A percentile compares a stretch with the other conserved stretches of the same genome.
These are phyloP conservation scores for Pollenia griseotomentosa DNA, from an alignment of 2,888 invertebrate genomes.

Conservation along the genomic window DNA sequence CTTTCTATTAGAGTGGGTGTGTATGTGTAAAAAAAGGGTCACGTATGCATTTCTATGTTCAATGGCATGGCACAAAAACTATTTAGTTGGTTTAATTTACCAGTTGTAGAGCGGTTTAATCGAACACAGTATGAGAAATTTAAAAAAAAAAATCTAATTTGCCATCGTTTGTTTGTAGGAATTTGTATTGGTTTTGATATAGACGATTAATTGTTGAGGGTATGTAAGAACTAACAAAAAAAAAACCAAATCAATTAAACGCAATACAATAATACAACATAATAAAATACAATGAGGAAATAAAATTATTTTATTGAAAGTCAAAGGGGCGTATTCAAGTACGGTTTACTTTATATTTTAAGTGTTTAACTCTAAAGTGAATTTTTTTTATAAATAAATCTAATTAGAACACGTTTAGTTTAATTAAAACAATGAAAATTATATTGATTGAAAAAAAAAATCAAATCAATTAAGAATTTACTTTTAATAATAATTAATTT, in stretches of 20 bases:
- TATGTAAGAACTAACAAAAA: conserved; percentile 12
- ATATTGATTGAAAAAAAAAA: too few species aligned
- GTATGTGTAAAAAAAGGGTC: conserved; percentile 49
- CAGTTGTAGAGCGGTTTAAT: background rate
- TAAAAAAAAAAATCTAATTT: conserved; percentile 36
- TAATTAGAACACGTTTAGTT: too few species aligned
- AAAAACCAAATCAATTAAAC: background rate
- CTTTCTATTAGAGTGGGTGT: background rate
- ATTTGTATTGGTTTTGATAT: conserved; percentile 46
- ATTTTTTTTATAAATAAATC: too few species aligned
- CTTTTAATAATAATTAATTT: too few species aligned
- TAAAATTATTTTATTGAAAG: background rate
- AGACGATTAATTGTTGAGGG: conserved; percentile 42
- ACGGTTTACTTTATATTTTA: background rate
- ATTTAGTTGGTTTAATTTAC: conserved; percentile 59
- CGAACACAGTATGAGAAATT: conserved; percentile 23
- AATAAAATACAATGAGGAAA: background rate
- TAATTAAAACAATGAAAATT: too few species aligned
- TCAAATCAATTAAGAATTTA: too few species aligned
- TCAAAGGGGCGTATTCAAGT: background rate
- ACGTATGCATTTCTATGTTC: conserved; percentile 59
- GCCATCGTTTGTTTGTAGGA: conserved; percentile 36
- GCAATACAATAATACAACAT: background rate
- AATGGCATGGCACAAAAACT: conserved; percentile 48
- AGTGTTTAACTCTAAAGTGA: background rate